Evolutionary conservation across 2,797 vertebrate species (phyloP).

Genomic region (Emydoidea blandingii): DNA sequence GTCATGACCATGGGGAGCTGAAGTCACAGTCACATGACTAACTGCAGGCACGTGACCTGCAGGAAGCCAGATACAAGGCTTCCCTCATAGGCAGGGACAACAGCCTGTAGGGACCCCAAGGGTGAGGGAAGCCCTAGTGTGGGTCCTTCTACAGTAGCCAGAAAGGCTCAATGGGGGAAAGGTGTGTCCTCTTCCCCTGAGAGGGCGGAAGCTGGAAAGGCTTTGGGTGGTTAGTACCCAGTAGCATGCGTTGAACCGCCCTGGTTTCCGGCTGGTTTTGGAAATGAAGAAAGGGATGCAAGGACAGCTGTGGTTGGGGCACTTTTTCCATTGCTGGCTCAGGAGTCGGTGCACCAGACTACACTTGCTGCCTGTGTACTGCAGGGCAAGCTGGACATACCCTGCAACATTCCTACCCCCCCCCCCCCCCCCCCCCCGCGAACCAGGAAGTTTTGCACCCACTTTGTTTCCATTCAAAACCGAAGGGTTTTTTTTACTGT

Average conservation of each 20-base stretch:
- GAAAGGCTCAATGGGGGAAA: background rate
- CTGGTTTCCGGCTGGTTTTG: background rate
- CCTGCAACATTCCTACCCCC: too few species aligned
- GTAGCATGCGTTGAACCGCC: background rate
- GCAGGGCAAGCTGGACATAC: too few species aligned
- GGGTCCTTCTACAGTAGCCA: background rate
- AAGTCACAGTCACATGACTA: background rate
- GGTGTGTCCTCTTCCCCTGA: background rate
- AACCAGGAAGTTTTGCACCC: background rate
- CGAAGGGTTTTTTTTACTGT: background rate
- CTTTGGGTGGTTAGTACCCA: background rate
- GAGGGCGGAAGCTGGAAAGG: background rate
- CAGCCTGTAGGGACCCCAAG: background rate
- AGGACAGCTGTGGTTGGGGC: background rate
- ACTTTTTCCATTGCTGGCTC: background rate
- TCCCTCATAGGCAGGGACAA: background rate
- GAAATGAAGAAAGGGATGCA: background rate
- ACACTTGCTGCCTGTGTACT: background rate
- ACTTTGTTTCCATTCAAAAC: background rate
- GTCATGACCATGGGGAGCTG: background rate
- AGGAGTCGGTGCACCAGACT: background rate
- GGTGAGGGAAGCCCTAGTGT: background rate
- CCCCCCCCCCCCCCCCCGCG: fast-evolving
- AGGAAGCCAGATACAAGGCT: background rate
- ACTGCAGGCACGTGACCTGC: background rate